Evolutionary conservation across 1,140 invertebrate species (phyloP).

Genomic region (Ceratitis capitata): DNA sequence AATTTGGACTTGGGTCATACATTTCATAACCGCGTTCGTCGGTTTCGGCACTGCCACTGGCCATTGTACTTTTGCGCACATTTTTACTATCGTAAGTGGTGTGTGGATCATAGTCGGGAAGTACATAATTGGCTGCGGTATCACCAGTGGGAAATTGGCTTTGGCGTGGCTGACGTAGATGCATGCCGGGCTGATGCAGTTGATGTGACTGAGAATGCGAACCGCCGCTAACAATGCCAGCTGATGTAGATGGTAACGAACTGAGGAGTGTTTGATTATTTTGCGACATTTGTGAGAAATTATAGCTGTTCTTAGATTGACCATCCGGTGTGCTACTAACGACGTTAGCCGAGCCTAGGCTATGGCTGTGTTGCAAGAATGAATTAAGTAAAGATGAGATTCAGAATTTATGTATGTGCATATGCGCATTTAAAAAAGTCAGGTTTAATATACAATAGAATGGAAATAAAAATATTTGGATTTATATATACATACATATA

Average conservation of each 20-base stretch:
- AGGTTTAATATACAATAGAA: too few relatives aligned
- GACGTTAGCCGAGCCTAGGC: slow-evolving; percentile 55
- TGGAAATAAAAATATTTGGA: too few relatives aligned
- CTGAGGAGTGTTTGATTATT: slow-evolving; percentile 42
- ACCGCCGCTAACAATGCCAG: slow-evolving; percentile 28
- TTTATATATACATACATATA: too few relatives aligned
- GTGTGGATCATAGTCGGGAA: slow-evolving; percentile 48
- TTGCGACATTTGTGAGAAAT: slow-evolving; percentile 43
- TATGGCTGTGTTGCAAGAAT: slow-evolving; percentile 33
- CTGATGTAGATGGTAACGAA: slow-evolving; percentile 47
- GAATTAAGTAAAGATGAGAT: slow-evolving; percentile 18
- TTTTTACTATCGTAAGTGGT: background rate
- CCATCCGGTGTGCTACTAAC: slow-evolving; percentile 60
- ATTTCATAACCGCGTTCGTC: slow-evolving; percentile 54
- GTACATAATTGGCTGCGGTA: slow-evolving; percentile 52
- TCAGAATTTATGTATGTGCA: too few relatives aligned
- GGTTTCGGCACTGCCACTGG: background rate
- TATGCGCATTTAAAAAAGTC: too few relatives aligned
- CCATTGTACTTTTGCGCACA: background rate
- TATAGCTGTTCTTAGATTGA: slow-evolving; percentile 44
- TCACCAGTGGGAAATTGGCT: slow-evolving; percentile 39
- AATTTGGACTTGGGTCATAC: slow-evolving; percentile 61
- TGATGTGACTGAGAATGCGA: background rate
- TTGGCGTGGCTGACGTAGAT: slow-evolving; percentile 25
- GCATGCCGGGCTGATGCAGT: slow-evolving; percentile 37